Evolutionary conservation across 2,888 invertebrate genomes (phyloP).

Genomic region (Didymodactylos carnosus): DNA sequence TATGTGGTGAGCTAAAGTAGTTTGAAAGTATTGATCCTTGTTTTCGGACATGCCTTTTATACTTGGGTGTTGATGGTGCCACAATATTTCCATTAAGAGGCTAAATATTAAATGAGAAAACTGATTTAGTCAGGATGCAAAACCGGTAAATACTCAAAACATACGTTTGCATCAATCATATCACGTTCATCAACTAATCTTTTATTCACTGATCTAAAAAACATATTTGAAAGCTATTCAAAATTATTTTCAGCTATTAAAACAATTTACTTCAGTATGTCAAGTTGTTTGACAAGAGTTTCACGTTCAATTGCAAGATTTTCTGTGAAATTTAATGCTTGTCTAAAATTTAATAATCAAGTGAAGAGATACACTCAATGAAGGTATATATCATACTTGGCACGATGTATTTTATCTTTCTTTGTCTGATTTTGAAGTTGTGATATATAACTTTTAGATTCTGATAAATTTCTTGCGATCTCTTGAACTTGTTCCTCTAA

Average conservation of each 20-base stretch:
- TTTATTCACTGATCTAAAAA: constrained; percentile 32
- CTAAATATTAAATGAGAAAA: background rate
- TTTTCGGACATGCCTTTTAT: background rate
- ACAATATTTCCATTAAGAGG: no score
- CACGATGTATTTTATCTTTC: constrained; percentile 32
- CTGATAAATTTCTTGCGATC: constrained; percentile 29
- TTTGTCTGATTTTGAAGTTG: constrained; percentile 28
- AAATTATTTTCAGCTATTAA: background rate
- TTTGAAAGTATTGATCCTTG: constrained; percentile 20
- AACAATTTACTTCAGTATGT: constrained; percentile 28
- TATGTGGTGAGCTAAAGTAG: constrained; percentile 16
- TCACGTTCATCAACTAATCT: constrained; percentile 35
- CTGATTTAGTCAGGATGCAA: background rate
- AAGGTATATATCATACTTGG: constrained; percentile 28
- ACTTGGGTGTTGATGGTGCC: no score
- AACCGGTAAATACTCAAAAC: background rate
- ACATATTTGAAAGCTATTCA: background rate
- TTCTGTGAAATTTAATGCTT: constrained; percentile 35
- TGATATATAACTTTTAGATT: constrained; percentile 29
- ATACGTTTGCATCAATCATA: background rate
- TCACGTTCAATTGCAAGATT: constrained; percentile 37
- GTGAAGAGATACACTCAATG: no score
- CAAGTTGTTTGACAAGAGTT: constrained; percentile 36
- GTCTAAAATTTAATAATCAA: constrained; percentile 19
- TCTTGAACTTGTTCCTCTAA: constrained; percentile 27